Evolutionary conservation across 1,140 invertebrate species (phyloP).

Genomic region (Drosophila virilis): DNA sequence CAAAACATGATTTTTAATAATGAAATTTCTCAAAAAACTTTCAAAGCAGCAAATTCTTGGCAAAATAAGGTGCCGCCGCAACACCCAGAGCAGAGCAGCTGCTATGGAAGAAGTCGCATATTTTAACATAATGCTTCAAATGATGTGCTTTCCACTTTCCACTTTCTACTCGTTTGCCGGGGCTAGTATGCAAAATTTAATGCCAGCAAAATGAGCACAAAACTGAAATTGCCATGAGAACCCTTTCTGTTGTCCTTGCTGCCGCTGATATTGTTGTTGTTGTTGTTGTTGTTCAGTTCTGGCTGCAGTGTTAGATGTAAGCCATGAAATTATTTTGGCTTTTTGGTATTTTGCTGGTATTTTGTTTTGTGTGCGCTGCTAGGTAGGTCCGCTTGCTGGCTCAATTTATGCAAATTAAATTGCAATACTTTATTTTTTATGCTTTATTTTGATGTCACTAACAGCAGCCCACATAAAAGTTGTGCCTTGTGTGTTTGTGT

Average conservation of each 20-base stretch:
- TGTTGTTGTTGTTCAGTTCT: constrained; percentile 38
- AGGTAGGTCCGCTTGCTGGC: constrained; percentile 43
- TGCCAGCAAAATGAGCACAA: constrained; percentile 76
- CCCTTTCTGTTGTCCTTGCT: constrained; percentile 54
- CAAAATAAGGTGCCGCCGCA: constrained; percentile 37
- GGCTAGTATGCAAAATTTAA: constrained; percentile 74
- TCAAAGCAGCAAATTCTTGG: constrained; percentile 60
- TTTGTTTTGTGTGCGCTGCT: constrained; percentile 23
- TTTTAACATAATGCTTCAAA: constrained; percentile 80
- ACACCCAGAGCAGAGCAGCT: constrained; percentile 9
- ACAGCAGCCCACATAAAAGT: constrained; percentile 20
- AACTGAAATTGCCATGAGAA: constrained; percentile 73
- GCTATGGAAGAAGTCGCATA: constrained; percentile 59
- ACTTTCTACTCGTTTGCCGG: constrained; percentile 24
- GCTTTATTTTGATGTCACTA: constrained; percentile 63
- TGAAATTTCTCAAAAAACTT: constrained; percentile 61
- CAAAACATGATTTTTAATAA: constrained; percentile 65
- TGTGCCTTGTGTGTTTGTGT: neutral
- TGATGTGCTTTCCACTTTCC: constrained; percentile 61
- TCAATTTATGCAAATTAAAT: constrained; percentile 82
- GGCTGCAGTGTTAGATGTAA: constrained; percentile 72
- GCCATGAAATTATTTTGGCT: constrained; percentile 76
- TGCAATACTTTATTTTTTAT: constrained; percentile 70
- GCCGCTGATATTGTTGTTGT: constrained; percentile 18
- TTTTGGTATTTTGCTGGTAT: constrained; percentile 67